phyloP scores from a whole-genome alignment of 2,797 vertebrate species.

The Poeciliopsis turneri region DNA sequence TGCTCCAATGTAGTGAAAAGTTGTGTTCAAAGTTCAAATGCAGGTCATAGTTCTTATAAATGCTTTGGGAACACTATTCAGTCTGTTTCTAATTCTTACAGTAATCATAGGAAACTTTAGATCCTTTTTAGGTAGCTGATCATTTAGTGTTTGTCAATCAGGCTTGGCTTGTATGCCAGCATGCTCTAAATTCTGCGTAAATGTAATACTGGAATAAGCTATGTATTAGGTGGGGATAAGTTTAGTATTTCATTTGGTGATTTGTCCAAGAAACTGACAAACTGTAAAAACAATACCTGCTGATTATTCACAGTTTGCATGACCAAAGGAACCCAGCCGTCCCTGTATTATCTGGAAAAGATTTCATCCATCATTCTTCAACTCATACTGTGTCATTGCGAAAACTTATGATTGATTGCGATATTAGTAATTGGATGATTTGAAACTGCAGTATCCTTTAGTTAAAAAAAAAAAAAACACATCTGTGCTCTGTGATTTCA shows the following conservation, averaged over 20 bases:
- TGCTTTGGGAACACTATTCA: not conserved
- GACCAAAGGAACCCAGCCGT: constrained; percentile 42
- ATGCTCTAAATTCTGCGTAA: not conserved
- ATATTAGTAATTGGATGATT: constrained; percentile 68
- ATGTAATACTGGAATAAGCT: not conserved
- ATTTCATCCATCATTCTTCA: constrained; percentile 65
- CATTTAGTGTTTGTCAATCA: not conserved
- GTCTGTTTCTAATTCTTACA: not conserved
- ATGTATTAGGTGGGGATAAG: not conserved
- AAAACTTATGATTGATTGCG: constrained; percentile 72
- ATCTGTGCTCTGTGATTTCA: constrained; percentile 48
- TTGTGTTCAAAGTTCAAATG: not conserved
- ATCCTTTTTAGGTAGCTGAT: not conserved
- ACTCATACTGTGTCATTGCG: constrained; percentile 56
- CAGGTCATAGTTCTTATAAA: not conserved
- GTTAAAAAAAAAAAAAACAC: constrained; percentile 24
- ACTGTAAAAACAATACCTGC: not conserved
- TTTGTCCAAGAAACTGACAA: constrained; percentile 5
- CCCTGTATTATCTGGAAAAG: constrained; percentile 46
- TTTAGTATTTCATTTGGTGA: constrained; percentile 1
- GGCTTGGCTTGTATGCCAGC: not conserved
- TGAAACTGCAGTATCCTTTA: constrained; percentile 37
- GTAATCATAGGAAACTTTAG: not conserved
- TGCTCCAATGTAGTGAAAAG: not conserved
- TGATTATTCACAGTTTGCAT: constrained; percentile 33